A percentile compares a stretch with the other conserved stretches of the same genome.
Conservation (phyloP, 2,113 vertebrate species). For the Ibidorhyncha struthersii region DNA sequence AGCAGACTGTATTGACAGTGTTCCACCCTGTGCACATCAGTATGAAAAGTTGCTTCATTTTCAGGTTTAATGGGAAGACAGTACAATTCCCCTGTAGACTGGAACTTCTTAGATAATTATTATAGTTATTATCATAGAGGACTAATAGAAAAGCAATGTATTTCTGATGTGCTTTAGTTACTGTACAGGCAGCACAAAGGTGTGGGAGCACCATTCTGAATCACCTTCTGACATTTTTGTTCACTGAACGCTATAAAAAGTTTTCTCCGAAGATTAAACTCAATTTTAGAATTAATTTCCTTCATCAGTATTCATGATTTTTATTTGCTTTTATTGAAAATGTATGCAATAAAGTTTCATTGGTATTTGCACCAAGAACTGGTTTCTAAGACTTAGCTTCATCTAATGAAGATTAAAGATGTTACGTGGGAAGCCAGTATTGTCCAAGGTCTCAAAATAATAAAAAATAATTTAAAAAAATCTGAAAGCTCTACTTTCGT, state of each 20-base stretch:
- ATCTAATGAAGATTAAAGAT: background rate
- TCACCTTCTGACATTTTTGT: background rate
- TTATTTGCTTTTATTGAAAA: background rate
- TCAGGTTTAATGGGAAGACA: background rate
- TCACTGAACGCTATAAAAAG: background rate
- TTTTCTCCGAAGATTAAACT: background rate
- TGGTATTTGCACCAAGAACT: background rate
- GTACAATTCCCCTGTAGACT: background rate
- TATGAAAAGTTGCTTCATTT: background rate
- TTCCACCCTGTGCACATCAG: background rate
- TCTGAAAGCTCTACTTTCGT: background rate
- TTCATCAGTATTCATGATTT: background rate
- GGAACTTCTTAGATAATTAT: background rate
- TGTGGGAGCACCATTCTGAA: background rate
- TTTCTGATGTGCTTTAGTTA: background rate
- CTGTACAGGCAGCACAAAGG: background rate
- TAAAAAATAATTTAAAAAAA: background rate
- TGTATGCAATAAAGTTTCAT: background rate
- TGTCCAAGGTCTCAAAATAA: background rate
- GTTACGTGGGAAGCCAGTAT: background rate
- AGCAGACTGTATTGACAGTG: background rate
- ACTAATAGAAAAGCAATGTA: background rate
- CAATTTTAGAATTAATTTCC: background rate
- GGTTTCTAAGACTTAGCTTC: background rate
- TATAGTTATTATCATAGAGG: background rate